These are phyloP conservation scores for Harmothoe impar DNA, from an alignment of 2,888 invertebrate species.

Conservation along the genomic window DNA sequence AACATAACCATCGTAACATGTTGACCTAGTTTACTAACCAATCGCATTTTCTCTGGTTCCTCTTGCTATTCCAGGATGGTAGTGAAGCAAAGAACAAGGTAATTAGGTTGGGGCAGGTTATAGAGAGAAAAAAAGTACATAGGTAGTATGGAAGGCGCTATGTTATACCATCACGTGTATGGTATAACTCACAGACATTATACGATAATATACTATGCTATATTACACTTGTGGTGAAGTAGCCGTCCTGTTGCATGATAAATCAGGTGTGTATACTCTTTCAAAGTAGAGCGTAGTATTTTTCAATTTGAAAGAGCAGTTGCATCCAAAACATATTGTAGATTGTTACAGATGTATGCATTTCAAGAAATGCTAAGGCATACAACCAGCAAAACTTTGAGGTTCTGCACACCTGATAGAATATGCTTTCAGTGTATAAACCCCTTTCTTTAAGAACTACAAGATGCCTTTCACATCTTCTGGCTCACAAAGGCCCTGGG, in stretches of 20 bases:
- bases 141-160: slow-evolving; percentile 3
- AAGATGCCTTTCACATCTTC: background rate
- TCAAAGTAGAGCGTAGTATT: background rate
- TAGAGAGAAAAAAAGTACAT: background rate
- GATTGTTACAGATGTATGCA: no score
- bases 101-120: slow-evolving; percentile 8
- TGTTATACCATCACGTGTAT: background rate
- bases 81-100: slow-evolving; percentile 43
- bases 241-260: background rate
- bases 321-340: no score
- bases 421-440: slow-evolving; percentile 30
- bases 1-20: background rate
- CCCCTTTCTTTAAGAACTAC: background rate
- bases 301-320: background rate
- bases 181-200: background rate
- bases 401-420: background rate
- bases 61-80: slow-evolving; percentile 53
- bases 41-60: slow-evolving; percentile 50
- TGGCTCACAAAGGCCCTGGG: no score
- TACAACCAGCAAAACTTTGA: background rate
- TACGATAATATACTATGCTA: background rate
- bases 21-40: slow-evolving; percentile 52
- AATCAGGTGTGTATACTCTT: background rate
- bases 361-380: no score
- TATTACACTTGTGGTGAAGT: slow-evolving; percentile 2